A percentile compares a stretch with the other conserved stretches of the same genome.
Conservation (phyloP, 2,797 vertebrate species). For the Ctenochaetus hawaiiensis region DNA sequence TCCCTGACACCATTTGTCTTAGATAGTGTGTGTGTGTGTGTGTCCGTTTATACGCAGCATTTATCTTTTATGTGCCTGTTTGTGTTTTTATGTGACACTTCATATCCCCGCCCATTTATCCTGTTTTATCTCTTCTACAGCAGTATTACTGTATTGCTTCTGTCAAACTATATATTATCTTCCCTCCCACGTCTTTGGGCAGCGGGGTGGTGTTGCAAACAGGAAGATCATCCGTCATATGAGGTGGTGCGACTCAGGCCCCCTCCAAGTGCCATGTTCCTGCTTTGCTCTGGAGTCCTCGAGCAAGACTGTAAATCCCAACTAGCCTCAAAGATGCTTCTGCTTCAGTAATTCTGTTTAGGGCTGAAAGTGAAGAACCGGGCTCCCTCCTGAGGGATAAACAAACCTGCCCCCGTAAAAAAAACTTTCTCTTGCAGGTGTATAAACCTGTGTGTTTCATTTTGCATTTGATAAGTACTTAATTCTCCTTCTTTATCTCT, state of each 20-base stretch:
- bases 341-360: constrained; percentile 26
- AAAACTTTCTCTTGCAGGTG: background rate
- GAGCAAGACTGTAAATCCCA: constrained; percentile 42
- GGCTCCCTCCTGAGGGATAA: constrained; percentile 21
- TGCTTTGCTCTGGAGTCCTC: constrained; percentile 35
- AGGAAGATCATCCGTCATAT: constrained; percentile 55
- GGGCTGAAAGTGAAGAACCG: constrained; percentile 1
- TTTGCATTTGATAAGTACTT: background rate
- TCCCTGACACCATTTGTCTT: constrained; percentile 57
- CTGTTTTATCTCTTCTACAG: constrained; percentile 53
- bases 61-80: constrained; percentile 78
- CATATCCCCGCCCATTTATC: constrained; percentile 70
- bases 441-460: background rate
- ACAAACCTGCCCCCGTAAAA: constrained; percentile 2
- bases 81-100: constrained; percentile 77
- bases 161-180: constrained; percentile 48
- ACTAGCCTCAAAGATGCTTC: constrained; percentile 27
- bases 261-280: constrained; percentile 27
- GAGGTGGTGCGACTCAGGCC: constrained; percentile 29
- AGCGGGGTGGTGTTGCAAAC: constrained; percentile 36
- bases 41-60: constrained; percentile 52
- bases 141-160: constrained; percentile 58
- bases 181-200: constrained; percentile 38
- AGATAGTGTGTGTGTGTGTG: constrained; percentile 27
- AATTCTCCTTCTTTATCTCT: background rate